Evolutionary conservation across 2,888 invertebrate genomes (phyloP).

Genomic region (Deroplatys truncata): DNA sequence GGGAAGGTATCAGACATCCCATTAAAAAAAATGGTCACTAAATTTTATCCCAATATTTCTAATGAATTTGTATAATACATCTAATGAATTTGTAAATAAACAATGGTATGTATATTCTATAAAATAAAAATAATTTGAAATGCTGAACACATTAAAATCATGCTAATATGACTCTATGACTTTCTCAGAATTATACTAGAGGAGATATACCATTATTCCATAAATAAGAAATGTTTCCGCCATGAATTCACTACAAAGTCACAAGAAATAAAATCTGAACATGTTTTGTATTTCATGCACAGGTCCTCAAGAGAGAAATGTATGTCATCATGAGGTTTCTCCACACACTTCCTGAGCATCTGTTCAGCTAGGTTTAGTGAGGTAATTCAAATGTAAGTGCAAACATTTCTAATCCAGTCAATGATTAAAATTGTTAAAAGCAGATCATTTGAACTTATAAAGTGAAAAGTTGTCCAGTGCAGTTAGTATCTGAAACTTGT

Average conservation of each 20-base stretch:
- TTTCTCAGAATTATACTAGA: not conserved
- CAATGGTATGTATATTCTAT: too few relatives aligned
- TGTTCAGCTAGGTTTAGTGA: not conserved
- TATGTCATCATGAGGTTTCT: too few relatives aligned
- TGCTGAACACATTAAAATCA: not conserved
- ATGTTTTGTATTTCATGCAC: not conserved
- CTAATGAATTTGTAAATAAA: not conserved
- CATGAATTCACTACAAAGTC: not conserved
- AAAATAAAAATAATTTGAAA: not conserved
- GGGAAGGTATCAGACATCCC: not conserved
- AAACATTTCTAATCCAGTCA: not conserved
- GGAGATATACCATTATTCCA: not conserved
- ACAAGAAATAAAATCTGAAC: not conserved
- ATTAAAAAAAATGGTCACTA: not conserved
- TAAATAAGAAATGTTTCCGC: not conserved
- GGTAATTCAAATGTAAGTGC: not conserved
- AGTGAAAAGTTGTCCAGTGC: not conserved
- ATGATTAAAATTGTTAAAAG: not conserved
- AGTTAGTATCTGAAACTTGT: not conserved
- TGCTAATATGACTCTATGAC: not conserved
- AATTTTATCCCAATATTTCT: not conserved
- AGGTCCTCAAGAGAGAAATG: not conserved
- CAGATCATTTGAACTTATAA: not conserved
- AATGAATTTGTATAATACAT: not conserved
- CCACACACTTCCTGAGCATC: not conserved